Base-by-base conservation (phyloP, 2,888 invertebrate species). In the Orthosia gracilis region DNA sequence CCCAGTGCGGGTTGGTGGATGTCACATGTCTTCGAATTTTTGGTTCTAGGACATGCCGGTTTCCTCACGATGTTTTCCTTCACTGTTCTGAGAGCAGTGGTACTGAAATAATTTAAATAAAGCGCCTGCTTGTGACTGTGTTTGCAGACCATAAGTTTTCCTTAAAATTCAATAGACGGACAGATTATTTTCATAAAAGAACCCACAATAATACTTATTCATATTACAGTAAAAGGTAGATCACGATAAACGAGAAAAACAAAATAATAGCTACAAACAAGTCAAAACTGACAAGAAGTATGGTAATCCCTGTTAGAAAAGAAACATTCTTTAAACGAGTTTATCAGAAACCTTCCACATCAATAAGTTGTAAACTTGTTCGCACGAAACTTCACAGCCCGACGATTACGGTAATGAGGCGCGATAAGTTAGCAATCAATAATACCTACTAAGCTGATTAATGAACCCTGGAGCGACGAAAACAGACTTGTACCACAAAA, bases 381-480 rank as follows among this genome's bases (percentile, higher is more conserved):
- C 69, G 64, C 50, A 68, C 78, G 65, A 64, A 80, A 82, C 85
- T 84, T 82, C 52, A 71, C 67, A 64, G 49, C 58, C 21, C 52
- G 4, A 45, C 62, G 71, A 57, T 81, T 76, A 70, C 71, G 49
- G 64, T 76, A 78, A 85, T 73, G 78, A 82, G 71, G 61, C 69
- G 62, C 72, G 66, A 69, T 73, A 82, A 76, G 76, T 75, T 73
- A 83, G 71, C 77, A 83, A 86, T 86, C 83, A 85, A 83, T 85
- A 70, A 49, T 62, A 74, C 45, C 71, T 52, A 73, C 49, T 61
- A 64, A 55, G 23, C 68, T 83, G 76, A 85, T 73, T 84, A 84
- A 85, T 83, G 79, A 52, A 52, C 50, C 55, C 50, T 40, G 62
- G 31, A 67, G 63, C 69, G 50, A 59, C 50, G 26, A 58, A 63